A percentile compares a stretch with the other conserved stretches of the same genome.
These are phyloP conservation scores for Sapayoa aenigma DNA, from an alignment of 2,113 vertebrate genomes.

Conservation along the genomic window DNA sequence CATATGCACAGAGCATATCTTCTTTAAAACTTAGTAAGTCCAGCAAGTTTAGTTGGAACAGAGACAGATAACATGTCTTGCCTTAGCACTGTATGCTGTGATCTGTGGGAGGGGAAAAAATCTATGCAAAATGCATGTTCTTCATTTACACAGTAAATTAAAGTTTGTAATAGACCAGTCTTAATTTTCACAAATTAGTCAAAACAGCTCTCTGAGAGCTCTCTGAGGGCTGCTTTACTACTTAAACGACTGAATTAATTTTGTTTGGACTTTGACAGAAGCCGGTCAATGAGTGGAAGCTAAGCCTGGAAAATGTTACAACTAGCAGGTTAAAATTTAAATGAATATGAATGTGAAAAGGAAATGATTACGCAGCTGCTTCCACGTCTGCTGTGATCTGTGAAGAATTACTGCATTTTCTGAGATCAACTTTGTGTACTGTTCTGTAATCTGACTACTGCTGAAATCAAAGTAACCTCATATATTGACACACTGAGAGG, in stretches of 20 bases:
- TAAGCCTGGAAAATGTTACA: background rate
- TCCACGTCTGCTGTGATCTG: background rate
- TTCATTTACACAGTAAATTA: background rate
- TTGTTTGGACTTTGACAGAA: background rate
- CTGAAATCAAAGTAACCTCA: conserved; percentile 14
- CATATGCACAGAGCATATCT: background rate
- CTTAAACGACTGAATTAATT: background rate
- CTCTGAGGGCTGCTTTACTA: background rate
- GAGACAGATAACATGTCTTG: background rate
- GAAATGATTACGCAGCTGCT: background rate
- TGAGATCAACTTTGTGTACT: background rate
- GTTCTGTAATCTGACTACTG: background rate
- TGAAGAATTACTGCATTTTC: background rate
- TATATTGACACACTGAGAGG: background rate
- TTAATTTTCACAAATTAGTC: background rate
- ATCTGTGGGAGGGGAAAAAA: background rate
- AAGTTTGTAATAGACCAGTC: background rate
- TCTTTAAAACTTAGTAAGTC: background rate
- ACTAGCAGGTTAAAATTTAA: background rate
- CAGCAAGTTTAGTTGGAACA: background rate
- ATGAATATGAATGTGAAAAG: background rate
- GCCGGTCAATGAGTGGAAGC: background rate
- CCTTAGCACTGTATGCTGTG: background rate
- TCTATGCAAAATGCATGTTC: background rate
- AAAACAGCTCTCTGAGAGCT: background rate